Base-by-base conservation (phyloP, 2,797 vertebrate genomes). In the Meriones psammophilus region DNA sequence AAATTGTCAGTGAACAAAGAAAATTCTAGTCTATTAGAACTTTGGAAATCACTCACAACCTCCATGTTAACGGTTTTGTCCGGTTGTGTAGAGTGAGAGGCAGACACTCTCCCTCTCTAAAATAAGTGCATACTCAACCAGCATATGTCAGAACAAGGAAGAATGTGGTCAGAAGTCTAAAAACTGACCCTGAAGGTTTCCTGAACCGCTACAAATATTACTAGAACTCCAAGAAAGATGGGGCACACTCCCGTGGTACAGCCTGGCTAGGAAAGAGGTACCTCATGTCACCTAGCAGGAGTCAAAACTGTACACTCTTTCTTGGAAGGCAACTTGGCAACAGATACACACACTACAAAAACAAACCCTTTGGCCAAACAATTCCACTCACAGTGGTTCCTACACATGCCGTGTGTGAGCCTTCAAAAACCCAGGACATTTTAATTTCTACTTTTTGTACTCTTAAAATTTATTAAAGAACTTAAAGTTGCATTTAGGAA, bases 311-410 rank as follows among this genome's bases (percentile, higher is more conserved):
- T 90, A 85, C 79, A 77, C 6, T 88, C 84, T 92, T 71, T 94
- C 89, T 93, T 97, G 96, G 95, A 96, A 97, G 68, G 88, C 26
- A 0, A 20, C 46, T 93, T 88, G 73, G 84, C 92, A 95, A n/a
- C 12, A 87, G 66, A 26, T n/a, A 79, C 64, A 68, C 77, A 71
- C 85, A 66, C 95, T 36, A 94, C 84, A 95, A 92, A 94, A 95
- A 88, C 77, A 88, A 79, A 83, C 83, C 33, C 56, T 88, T 42
- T 93, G 80, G 71, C 95, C 95, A 97, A 93, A 78, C 46, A 84
- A 50, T 92, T 81, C 20, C 33, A 78, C 42, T 86, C 93, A n/a
- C 46, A 81, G 28, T 90, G 93, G 92, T 92, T 88, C 73, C 73
- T 76, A 14, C 39, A 76, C 10, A 76, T 26, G 8, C 78, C 28